Evolutionary conservation across 1,140 invertebrate species (phyloP), one percentile per base, ranked within the genome.

Genomic region (Aphis craccivora): DNA sequence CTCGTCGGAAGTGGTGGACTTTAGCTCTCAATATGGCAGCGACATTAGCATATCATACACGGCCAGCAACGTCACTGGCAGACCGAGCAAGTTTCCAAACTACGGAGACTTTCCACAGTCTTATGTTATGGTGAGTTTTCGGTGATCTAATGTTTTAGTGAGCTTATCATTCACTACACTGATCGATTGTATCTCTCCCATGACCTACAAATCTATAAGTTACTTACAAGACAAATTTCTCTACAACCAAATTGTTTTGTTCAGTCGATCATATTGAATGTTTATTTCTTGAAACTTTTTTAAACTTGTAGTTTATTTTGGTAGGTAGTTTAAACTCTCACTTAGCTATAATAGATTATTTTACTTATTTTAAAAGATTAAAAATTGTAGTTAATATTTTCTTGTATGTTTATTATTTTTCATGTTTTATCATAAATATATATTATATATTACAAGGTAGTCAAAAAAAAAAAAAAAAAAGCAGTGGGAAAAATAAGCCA

Each of bases 31-130:
- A 95, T 99, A 99, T 95, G 98, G 98, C 89, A 98, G 97, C 95
- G 97, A 97, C 95, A 97, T 96, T 94, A 98, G 97, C 95, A 97
- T 98, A 95, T 98, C 97, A 0, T 99, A 99, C 94, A 97, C 97
- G 20, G 98, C 98, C 22, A 96, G 97, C 55, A 99, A 99, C 95
- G 96, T 99, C 94, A 96, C 97, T 93, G 98, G 98, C 20, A 97
- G 97, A 94, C 97, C 97, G 4, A 97, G 96, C 35, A 97, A 98
- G 95, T 99, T 97, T 96, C 98, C 98, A 2, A 96, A 96, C 94
- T 98, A 98, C 95, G 98, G 98, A 86, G 98, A 99, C 95, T 98
- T 97, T 96, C 97, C 98, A 23, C 97, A 98, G 95, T 97, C 98
- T 86, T 98, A 97, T 96, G 97, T 98, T 91, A 97, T 98, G 97